Evolutionary conservation across 2,113 vertebrate genomes (phyloP), one percentile per base, ranked within the genome.

Genomic region (Siniperca knerii): DNA sequence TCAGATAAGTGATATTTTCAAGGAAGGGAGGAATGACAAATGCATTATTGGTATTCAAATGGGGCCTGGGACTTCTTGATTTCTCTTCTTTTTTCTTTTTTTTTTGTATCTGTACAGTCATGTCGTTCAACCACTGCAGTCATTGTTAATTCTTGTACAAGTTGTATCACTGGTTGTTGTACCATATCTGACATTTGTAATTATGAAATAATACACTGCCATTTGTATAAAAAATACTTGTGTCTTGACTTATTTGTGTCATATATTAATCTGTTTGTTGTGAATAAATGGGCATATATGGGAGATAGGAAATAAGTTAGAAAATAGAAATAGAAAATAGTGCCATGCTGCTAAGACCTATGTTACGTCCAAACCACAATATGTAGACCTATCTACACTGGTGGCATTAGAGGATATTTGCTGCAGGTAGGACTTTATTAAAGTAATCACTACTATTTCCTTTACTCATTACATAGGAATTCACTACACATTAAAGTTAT

Each of bases 161-260:
- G 94, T 95, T 95, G 90, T 95, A 95, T 96, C 94, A 95, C 95
- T 95, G 95, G 95, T 94, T 95, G 90, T 96, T 95, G 95, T 96
- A 95, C 86, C 95, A 95, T 95, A 95, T 92, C 92, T 92, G 92
- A 93, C 94, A 95, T 96, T 96, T 95, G 94, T 96, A 96, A 96
- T 96, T 96, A 96, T 96, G 94, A 96, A 97, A 97, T 93, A 94
- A 96, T 96, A 96, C 96, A 96, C 95, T 97, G 96, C 95, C 88
- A 71, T 93, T 82, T 96, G 91, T 95, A 96, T 93, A 95, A 93
- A 93, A 29, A 76, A 78, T 69, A 76, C 66, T 69, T 60, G 78
- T 80, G 79, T 94, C 85, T 60, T 85, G 58, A 81, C 67, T 92
- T 82, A 76, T 92, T 90, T 91, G 65, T 87, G 48, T 81, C 35